Base-by-base conservation (phyloP, 2,113 vertebrate species). In the Alces alces region DNA sequence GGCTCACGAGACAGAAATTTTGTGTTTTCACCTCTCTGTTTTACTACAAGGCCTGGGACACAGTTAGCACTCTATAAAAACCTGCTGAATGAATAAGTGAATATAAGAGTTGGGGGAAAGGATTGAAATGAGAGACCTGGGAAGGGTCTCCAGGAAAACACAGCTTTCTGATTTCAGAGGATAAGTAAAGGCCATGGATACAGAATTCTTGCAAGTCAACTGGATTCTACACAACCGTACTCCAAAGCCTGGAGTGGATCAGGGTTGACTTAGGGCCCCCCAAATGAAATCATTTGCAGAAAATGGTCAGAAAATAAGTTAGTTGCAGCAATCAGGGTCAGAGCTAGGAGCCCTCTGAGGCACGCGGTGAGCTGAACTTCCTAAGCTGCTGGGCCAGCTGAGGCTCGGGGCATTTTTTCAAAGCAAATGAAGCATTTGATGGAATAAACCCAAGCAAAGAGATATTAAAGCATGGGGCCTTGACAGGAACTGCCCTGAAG, bases 401-500 rank as follows among this genome's bases (percentile, higher is more conserved):
- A 95, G 82, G 33, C 88, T 86, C 1, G 0, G 47, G 52, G 61
- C 28, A 64, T 36, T 96, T 96, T 70, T 78, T 87, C 45, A 83
- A 93, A 95, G 57, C 58, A 82, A 97, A 84, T 89, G 73, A 97
- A 88, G 70, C 79, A 92, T 91, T 90, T 91, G 94, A 96, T 95
- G 82, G 90, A 96, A 84, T 91, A 92, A 96, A 97, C 93, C 61
- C 87, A 86, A 92, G 88, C 55, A 88, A 89, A 93, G 83, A 92
- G 83, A 92, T 86, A 91, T 90, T 97, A 94, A 97, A 92, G 93
- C 84, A 73, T 27, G 45, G 55, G 82, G 58, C 78, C 91, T 94
- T 97, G 97, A 97, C 96, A 97, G 92, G 45, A 96, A 90, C 94
- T 96, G 73, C 95, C 95, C 95, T 95, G 94, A 89, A 95, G 90